Evolutionary conservation across 2,888 invertebrate species (phyloP), one percentile per base, ranked within the genome.

Genomic region (Molanna angustata): DNA sequence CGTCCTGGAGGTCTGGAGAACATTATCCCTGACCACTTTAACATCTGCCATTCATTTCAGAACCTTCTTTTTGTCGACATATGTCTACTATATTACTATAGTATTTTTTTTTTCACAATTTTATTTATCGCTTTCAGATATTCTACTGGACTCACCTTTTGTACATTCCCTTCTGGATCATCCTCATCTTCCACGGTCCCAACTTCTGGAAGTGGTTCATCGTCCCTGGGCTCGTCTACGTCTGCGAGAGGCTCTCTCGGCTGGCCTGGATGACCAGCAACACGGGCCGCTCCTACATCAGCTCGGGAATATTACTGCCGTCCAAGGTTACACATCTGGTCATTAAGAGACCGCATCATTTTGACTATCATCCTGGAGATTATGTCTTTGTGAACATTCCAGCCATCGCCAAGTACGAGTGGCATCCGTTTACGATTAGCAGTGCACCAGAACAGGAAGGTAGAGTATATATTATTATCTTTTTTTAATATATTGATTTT

Each of bases 391-490:
- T 95, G 0, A 92, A 94, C 65, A 88, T 97, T 47, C 96, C 96
- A 0, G 84, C 84, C 4, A 93, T 96, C 55, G 94, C 96, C 1
- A 84, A 84, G 52, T 92, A 92, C 64, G 96, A 97, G 71, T 96
- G 95, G 95, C 96, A 96, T 79, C 95, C 96, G 0, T 95, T 97
- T 65, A 96, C 96, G 1, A 89, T 96, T 60, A 95, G 94, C 74
- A 94, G 94, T 63, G 94, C 95, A 4, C 96, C 96, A 0, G 95
- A 96, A 69, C 88, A 93, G 67, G 88, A 90, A 76, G 90, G 91
- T 86, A 64, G n/a, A 11, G 35, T n/a, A 17, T 18, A 32, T 39
- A n/a, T 13, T 11, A 27, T 44, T 14, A 13, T 31, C 6, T 16
- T 2, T 37, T 37, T 27, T 27, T 27, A 11, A 7, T 6, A 6